These are phyloP conservation scores for Rhagoletis pomonella DNA, from an alignment of 1,140 invertebrate genomes.

Conservation along the genomic window DNA sequence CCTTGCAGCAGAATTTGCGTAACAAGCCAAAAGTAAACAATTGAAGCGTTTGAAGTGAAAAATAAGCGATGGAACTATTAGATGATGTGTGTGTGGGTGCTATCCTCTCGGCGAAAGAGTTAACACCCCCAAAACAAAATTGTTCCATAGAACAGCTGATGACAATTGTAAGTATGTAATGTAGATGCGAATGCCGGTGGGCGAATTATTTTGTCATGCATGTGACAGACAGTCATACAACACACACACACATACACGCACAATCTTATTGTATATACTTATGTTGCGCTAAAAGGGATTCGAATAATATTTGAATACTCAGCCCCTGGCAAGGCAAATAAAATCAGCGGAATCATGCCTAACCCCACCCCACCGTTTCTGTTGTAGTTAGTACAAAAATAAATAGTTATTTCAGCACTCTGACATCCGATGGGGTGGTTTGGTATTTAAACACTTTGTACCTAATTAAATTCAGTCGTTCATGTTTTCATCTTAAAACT, in stretches of 20 bases:
- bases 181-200: background rate
- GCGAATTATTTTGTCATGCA: background rate
- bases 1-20: slow-evolving; percentile 33
- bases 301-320: slow-evolving; percentile 1
- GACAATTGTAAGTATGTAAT: background rate
- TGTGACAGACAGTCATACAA: background rate
- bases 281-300: background rate
- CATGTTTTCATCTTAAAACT: background rate
- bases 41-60: slow-evolving; percentile 20
- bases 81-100: background rate
- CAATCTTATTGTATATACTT: background rate
- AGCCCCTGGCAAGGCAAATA: background rate
- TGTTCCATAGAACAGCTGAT: slow-evolving; percentile 1
- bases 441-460: no score
- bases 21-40: slow-evolving; percentile 26
- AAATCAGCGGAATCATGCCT: background rate
- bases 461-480: no score
- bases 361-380: background rate
- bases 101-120: background rate
- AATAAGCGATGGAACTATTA: background rate
- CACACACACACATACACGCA: background rate
- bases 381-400: background rate
- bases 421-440: background rate
- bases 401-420: slow-evolving; percentile 41
- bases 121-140: background rate